Evolutionary conservation across 64 coral and sea anemone species (phyloP).

Genomic region (Anthopleura sola): DNA sequence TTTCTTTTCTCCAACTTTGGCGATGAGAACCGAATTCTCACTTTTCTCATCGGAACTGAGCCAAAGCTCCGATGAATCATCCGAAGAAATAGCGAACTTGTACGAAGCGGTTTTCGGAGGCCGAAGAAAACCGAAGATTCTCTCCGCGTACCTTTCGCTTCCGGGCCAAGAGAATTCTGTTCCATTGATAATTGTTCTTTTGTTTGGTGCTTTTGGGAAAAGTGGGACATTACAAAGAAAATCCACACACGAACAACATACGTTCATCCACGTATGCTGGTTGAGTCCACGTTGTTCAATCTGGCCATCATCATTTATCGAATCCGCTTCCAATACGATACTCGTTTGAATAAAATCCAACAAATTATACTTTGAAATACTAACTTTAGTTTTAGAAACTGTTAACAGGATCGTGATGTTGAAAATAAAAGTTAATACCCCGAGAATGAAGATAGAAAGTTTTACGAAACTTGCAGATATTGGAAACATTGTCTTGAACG

Average conservation of each 20-base stretch:
- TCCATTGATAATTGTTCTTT: not conserved
- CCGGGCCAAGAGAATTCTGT: not conserved
- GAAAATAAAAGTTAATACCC: not conserved
- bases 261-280: not conserved
- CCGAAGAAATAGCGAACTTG: conserved; percentile 54
- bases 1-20: conserved; percentile 35
- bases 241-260: not conserved
- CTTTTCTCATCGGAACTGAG: conserved; percentile 57
- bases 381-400: not conserved
- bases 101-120: conserved; percentile 39
- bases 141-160: not conserved
- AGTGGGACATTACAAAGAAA: not conserved
- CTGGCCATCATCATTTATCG: not conserved
- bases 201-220: not conserved
- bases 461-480: not conserved
- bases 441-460: not conserved
- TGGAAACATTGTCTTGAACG: too few relatives aligned
- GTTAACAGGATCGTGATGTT: not conserved
- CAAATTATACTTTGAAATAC: not conserved
- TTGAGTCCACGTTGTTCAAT: not conserved
- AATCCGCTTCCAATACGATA: not conserved
- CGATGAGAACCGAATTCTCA: conserved; percentile 50
- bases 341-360: not conserved
- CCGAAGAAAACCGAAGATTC: conserved; percentile 62
- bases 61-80: conserved; percentile 72